A percentile compares a stretch with the other conserved stretches of the same genome.
Evolutionary conservation across 2,888 invertebrate genomes (phyloP).

Genomic region (Noctuana brunneofusca): DNA sequence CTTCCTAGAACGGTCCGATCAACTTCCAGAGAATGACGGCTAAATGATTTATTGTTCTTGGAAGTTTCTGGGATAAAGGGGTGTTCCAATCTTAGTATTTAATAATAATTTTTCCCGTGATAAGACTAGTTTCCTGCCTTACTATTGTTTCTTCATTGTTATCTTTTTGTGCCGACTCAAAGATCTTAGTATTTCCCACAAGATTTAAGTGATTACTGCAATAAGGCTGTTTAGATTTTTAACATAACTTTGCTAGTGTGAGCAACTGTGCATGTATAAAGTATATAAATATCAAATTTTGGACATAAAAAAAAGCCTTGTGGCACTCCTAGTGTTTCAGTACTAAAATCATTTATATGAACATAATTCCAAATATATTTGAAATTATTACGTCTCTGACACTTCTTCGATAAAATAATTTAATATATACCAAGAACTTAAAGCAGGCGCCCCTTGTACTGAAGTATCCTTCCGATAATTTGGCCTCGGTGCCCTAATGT

Average conservation of each 20-base stretch:
- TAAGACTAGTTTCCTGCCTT: neutral
- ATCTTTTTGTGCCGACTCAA: neutral
- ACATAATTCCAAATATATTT: neutral
- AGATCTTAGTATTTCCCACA: neutral
- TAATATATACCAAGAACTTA: neutral
- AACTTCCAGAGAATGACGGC: neutral
- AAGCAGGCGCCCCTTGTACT: neutral
- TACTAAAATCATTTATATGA: neutral
- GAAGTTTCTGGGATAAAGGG: neutral
- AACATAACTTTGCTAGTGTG: neutral
- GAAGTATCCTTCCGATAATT: conserved; percentile 10
- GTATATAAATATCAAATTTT: neutral
- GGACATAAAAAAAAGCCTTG: neutral
- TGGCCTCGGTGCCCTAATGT: conserved; percentile 8
- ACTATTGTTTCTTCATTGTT: neutral
- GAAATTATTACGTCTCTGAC: neutral
- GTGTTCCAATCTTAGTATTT: neutral
- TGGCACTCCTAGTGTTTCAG: neutral
- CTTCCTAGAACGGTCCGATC: conserved; percentile 17
- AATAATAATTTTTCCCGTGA: neutral
- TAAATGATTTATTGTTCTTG: neutral
- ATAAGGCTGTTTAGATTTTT: neutral
- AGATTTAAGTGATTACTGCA: neutral
- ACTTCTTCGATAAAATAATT: neutral
- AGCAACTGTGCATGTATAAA: neutral